phyloP scores from a whole-genome alignment of 2,113 vertebrate genomes.

The Chionodraco myersi region DNA sequence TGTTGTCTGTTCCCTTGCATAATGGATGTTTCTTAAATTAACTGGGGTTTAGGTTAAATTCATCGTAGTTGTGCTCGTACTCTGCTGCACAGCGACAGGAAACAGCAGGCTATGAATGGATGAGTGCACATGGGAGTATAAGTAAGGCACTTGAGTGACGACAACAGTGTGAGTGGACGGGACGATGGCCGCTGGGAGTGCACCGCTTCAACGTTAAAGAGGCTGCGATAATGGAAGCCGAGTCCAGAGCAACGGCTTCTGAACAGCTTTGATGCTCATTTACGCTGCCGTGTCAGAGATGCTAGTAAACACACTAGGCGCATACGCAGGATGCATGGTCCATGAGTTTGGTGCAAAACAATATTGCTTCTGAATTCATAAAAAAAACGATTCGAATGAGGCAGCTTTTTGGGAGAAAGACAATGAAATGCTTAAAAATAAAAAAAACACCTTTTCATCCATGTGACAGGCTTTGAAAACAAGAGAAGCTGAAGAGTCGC shows the following conservation, averaged over 20 bases:
- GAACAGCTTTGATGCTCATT: slow-evolving; percentile 24
- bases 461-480: slow-evolving; percentile 44
- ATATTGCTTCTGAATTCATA: slow-evolving; percentile 5
- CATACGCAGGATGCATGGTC: neutral
- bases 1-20: slow-evolving; percentile 59
- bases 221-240: slow-evolving; percentile 21
- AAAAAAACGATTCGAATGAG: neutral
- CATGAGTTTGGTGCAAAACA: slow-evolving; percentile 62
- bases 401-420: slow-evolving; percentile 37
- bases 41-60: slow-evolving; percentile 28
- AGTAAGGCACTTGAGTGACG: slow-evolving; percentile 84
- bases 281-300: neutral
- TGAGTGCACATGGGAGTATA: slow-evolving; percentile 54
- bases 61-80: slow-evolving; percentile 69
- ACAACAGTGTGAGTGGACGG: slow-evolving; percentile 63
- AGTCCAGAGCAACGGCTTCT: slow-evolving; percentile 19
- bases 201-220: slow-evolving; percentile 36
- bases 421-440: slow-evolving; percentile 21
- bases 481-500: slow-evolving; percentile 54
- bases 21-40: slow-evolving; percentile 51
- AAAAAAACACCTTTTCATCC: slow-evolving; percentile 48
- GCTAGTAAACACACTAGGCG: neutral
- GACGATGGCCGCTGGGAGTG: slow-evolving; percentile 49
- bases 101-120: slow-evolving; percentile 60
- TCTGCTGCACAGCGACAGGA: slow-evolving; percentile 48